A percentile compares a stretch with the other conserved stretches of the same genome.
These are phyloP conservation scores for Pollicipes pollicipes DNA, from an alignment of 1,140 invertebrate species.

Conservation along the genomic window DNA sequence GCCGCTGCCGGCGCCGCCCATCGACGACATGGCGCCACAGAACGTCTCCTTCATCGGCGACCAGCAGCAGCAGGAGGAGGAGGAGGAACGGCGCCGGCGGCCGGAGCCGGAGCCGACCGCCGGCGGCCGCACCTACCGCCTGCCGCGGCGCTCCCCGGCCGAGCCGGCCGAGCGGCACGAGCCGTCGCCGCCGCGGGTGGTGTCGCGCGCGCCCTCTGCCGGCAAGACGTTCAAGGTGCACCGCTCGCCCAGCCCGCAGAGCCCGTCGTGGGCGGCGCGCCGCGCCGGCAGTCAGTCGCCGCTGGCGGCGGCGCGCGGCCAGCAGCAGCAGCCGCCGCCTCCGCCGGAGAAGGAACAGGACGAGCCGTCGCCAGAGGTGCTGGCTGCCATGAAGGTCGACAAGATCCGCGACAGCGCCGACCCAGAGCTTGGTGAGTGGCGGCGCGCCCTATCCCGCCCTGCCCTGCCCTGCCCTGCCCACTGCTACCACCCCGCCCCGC, in stretches of 20 bases:
- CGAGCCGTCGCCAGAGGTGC: slow-evolving; percentile 16
- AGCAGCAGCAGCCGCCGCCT: slow-evolving; percentile 8
- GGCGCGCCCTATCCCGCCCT: no score
- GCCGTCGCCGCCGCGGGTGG: no score
- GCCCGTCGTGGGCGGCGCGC: not conserved
- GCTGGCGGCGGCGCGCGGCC: no score
- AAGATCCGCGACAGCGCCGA: slow-evolving; percentile 11
- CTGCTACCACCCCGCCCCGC: no score
- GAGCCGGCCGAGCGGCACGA: not conserved
- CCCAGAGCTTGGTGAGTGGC: slow-evolving; percentile 16
- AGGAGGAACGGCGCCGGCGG: slow-evolving; percentile 5
- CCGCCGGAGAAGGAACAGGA: slow-evolving; percentile 10
- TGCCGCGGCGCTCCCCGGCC: not conserved
- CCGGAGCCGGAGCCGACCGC: slow-evolving; percentile 61
- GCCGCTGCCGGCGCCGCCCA: slow-evolving; percentile 41
- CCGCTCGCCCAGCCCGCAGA: not conserved
- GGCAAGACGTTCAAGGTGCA: not conserved
- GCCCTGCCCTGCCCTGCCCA: no score
- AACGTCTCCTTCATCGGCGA: slow-evolving; percentile 79
- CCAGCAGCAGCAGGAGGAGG: slow-evolving; percentile 16
- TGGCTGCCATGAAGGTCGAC: slow-evolving; percentile 13
- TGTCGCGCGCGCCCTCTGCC: slow-evolving; percentile 11
- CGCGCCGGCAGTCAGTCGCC: not conserved
- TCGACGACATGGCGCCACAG: slow-evolving; percentile 72
- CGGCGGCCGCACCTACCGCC: slow-evolving; percentile 62